Percentiles rank a stretch among this genome's conserved stretches.
phyloP scores from a whole-genome alignment of 2,888 invertebrate species.

The Eristalis pertinax region DNA sequence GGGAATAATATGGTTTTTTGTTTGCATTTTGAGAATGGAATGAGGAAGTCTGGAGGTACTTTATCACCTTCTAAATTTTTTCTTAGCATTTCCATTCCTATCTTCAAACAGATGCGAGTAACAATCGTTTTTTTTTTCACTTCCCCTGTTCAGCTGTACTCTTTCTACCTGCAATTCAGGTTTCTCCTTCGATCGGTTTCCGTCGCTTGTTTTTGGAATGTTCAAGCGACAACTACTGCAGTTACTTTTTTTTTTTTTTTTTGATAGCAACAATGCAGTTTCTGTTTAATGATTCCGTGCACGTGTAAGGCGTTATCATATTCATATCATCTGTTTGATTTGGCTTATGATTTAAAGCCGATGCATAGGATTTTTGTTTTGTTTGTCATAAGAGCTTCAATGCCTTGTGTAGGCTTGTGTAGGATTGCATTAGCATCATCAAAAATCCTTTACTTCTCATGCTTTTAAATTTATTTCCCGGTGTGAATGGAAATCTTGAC shows the following conservation, averaged over 20 bases:
- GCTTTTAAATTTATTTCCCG: neutral
- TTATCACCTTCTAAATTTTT: too few relatives aligned
- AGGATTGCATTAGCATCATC: neutral
- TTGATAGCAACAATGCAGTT: neutral
- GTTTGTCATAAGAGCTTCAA: neutral
- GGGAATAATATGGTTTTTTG: neutral
- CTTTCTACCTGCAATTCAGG: neutral
- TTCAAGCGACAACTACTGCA: neutral
- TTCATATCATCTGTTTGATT: neutral
- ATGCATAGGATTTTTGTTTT: neutral
- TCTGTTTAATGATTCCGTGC: neutral
- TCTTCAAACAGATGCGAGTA: neutral
- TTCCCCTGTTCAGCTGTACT: neutral
- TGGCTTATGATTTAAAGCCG: neutral
- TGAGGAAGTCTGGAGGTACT: neutral
- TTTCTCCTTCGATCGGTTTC: neutral
- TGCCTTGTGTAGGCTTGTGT: neutral
- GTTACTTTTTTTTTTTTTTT: neutral
- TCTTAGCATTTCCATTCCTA: neutral
- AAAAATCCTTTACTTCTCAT: neutral
- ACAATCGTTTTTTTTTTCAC: neutral
- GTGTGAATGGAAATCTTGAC: neutral
- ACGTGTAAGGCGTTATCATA: neutral
- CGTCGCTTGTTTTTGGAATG: neutral
- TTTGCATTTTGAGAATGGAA: neutral